Percentiles rank a stretch among this genome's conserved stretches.
Evolutionary conservation across 2,797 vertebrate genomes (phyloP).

Genomic region (Pogoniulus pusillus): DNA sequence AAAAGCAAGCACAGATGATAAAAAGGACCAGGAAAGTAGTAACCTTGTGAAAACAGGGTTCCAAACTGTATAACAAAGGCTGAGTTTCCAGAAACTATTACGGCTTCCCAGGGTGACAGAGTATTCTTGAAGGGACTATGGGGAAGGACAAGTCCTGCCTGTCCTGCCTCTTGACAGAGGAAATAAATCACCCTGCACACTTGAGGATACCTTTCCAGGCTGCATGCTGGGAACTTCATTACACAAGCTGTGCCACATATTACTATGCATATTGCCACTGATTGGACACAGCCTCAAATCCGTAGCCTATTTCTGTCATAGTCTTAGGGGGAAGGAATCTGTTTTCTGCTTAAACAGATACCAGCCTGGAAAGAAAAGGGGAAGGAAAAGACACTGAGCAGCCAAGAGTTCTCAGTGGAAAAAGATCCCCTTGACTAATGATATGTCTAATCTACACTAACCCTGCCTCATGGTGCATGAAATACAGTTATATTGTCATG

Average conservation of each 20-base stretch:
- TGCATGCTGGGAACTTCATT: slow-evolving; percentile 99
- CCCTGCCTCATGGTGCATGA: slow-evolving; percentile 49
- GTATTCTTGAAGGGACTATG: slow-evolving; percentile 85
- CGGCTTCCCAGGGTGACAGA: slow-evolving; percentile 75
- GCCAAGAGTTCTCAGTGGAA: slow-evolving; percentile 69
- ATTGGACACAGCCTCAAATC: slow-evolving; percentile 86
- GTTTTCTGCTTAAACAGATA: slow-evolving; percentile 84
- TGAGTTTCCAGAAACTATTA: slow-evolving; percentile 60
- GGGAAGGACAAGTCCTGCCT: slow-evolving; percentile 96
- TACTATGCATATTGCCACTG: slow-evolving; percentile 95
- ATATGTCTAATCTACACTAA: slow-evolving; percentile 71
- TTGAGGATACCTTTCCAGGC: slow-evolving; percentile 97
- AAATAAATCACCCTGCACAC: slow-evolving; percentile 99
- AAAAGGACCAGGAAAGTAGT: slow-evolving; percentile 15
- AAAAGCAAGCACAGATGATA: slow-evolving; percentile 3
- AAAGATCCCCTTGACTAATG: slow-evolving; percentile 70
- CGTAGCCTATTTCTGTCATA: slow-evolving; percentile 94
- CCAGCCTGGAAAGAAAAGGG: slow-evolving; percentile 66
- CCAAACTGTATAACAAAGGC: slow-evolving; percentile 41
- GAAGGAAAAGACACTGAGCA: slow-evolving; percentile 70
- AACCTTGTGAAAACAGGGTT: slow-evolving; percentile 55
- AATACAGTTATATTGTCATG: slow-evolving; percentile 58
- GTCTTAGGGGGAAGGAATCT: slow-evolving; percentile 83
- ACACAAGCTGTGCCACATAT: slow-evolving; percentile 95
- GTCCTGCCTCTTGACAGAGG: slow-evolving; percentile 98